Evolutionary conservation across 2,888 invertebrate species (phyloP).

Genomic region (Norana najaformis): DNA sequence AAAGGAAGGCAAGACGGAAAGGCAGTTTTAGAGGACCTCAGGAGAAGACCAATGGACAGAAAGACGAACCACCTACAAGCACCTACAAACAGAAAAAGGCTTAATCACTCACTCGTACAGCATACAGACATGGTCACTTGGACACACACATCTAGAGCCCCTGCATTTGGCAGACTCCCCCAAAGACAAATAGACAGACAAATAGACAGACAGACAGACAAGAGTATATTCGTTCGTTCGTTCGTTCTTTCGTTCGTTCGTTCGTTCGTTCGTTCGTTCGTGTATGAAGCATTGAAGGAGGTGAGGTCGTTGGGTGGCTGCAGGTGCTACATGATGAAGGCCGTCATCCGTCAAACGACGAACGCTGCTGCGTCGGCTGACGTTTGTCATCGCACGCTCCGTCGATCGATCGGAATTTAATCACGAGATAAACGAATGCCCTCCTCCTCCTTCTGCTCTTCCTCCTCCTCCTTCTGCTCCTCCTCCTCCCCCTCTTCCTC

Average conservation of each 20-base stretch:
- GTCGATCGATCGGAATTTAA: constrained; percentile 7
- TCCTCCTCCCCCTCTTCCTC: not conserved
- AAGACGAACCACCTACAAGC: too few relatives aligned
- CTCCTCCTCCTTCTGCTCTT: not conserved
- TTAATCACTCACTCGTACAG: not conserved
- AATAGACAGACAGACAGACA: not conserved
- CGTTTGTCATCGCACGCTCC: not conserved
- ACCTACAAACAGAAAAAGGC: not conserved
- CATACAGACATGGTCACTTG: not conserved
- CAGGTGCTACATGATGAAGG: not conserved
- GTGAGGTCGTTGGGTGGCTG: not conserved
- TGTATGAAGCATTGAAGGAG: not conserved
- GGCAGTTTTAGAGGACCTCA: too few relatives aligned
- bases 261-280: not conserved
- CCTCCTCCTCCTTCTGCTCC: not conserved
- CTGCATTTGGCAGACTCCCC: not conserved
- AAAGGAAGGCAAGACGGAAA: too few relatives aligned
- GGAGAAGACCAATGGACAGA: too few relatives aligned
- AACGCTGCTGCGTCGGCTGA: not conserved
- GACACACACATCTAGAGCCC: not conserved
- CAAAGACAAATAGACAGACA: not conserved
- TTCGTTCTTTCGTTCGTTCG: too few relatives aligned
- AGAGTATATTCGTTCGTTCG: not conserved
- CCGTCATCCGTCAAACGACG: not conserved
- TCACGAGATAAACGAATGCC: constrained; percentile 13